These are phyloP conservation scores for Mus minutoides DNA, from an alignment of 2,797 vertebrate genomes.

Conservation along the genomic window DNA sequence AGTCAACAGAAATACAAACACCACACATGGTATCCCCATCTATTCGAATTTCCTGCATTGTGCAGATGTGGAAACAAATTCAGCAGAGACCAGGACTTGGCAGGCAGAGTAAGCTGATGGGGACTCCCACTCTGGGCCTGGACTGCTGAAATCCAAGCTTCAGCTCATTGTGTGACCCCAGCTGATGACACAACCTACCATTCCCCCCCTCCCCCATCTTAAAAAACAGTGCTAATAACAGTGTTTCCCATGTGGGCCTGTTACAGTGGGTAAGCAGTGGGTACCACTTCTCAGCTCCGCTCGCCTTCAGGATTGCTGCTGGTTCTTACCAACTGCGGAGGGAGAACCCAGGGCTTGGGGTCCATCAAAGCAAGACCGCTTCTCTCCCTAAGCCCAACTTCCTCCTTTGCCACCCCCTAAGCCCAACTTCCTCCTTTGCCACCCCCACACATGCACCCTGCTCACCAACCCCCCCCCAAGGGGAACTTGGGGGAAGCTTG, in stretches of 20 bases:
- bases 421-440: constrained; percentile 73
- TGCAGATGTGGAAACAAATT: constrained; percentile 44
- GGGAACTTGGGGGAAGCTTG: constrained; percentile 72
- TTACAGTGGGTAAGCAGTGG: not conserved
- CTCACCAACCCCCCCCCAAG: constrained; percentile 37
- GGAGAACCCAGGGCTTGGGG: not conserved
- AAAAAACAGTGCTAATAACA: not conserved
- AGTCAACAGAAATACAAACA: not conserved
- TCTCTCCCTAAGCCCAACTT: constrained; percentile 55
- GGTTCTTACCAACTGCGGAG: not conserved
- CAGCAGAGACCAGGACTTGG: not conserved
- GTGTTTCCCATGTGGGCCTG: not conserved
- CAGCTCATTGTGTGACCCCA: not conserved
- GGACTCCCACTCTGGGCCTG: not conserved
- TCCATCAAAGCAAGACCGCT: constrained; percentile 4
- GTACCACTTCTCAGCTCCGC: not conserved
- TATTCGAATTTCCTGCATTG: not conserved
- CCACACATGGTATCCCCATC: not conserved
- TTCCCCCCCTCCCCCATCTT: constrained; percentile 1
- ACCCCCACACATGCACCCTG: not conserved
- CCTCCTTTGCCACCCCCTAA: constrained; percentile 60
- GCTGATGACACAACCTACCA: not conserved
- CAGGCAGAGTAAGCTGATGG: not conserved
- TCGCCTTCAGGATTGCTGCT: not conserved
- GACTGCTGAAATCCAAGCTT: not conserved